Evolutionary conservation across 2,888 invertebrate genomes (phyloP).

Genomic region (Lysandra coridon): DNA sequence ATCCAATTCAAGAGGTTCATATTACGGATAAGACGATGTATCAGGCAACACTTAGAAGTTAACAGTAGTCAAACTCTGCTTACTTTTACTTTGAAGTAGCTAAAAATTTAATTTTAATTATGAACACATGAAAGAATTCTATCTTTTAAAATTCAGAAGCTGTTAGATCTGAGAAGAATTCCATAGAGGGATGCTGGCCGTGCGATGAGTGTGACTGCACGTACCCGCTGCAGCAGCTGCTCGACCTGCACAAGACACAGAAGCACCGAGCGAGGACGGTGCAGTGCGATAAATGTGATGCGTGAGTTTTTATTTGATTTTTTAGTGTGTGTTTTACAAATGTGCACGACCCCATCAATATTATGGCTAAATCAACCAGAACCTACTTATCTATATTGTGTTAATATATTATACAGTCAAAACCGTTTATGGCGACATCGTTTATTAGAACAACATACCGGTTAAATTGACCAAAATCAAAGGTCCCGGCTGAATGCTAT

Average conservation of each 20-base stretch:
- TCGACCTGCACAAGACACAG: conserved; percentile 83
- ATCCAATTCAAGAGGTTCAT: not conserved
- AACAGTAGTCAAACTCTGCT: too few relatives aligned
- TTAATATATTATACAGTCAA: too few relatives aligned
- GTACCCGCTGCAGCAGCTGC: conserved; percentile 85
- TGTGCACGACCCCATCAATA: too few relatives aligned
- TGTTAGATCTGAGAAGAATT: conserved; percentile 28
- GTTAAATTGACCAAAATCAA: too few relatives aligned
- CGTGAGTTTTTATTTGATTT: conserved; percentile 49
- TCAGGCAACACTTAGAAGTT: not conserved
- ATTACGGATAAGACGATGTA: not conserved
- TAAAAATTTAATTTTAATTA: not conserved
- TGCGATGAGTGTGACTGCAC: conserved; percentile 86
- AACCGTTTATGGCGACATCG: too few relatives aligned
- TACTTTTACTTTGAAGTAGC: too few relatives aligned
- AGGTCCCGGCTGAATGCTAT: too few relatives aligned
- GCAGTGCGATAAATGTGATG: conserved; percentile 72
- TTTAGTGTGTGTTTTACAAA: too few relatives aligned
- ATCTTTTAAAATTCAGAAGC: conserved; percentile 22
- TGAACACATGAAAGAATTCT: not conserved
- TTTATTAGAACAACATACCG: too few relatives aligned
- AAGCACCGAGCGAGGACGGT: conserved; percentile 83
- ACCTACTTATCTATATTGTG: too few relatives aligned
- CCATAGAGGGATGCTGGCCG: conserved; percentile 61
- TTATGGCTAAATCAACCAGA: too few relatives aligned